Base-by-base conservation (phyloP, 2,113 vertebrate genomes). In the Podarcis raffonei region DNA sequence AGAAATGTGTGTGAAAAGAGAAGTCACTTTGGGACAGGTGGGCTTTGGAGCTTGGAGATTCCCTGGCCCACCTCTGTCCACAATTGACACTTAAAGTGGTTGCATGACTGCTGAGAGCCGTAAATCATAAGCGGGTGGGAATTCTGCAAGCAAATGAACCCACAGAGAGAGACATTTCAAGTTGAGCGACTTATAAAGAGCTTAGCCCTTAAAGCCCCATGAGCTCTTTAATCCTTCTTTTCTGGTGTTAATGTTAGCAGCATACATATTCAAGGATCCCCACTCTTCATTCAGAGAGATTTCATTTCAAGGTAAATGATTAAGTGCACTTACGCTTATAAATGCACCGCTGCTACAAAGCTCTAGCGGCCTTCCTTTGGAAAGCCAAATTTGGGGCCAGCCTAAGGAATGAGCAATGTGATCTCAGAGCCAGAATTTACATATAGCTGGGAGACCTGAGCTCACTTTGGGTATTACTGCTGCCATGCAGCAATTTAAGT, bases 101-200 rank as follows among this genome's bases (percentile, higher is more conserved):
- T 82, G 3, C 15, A 9, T 0, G 0, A 57, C 62, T 59, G 12
- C 22, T 22, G 25, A 48, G 76, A 1, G 25, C 48, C 79, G 37
- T 74, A 59, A 84, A 0, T 2, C 18, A 88, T 0, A 87, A 37
- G 15, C 32, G 91, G 62, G 62, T 86, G 23, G 79, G 91, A 95
- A 93, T 68, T 76, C 66, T 93, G 86, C 81, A 83, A 90, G 77
- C 23, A 89, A 91, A 93, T 87, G 83, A 86, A 39, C 82, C 74
- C 76, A 59, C 62, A 78, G 92, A 92, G 39, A 95, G 53, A 93
- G 75, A 83, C 27, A 76, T 92, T 93, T 90, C 48, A 1, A 72
- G 92, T 80, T 93, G 91, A 95, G 91, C 90, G 90, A 92, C 93
- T 95, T 95, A 93, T 91, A 88, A 76, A 88, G n/a, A 94, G 90